Evolutionary conservation across 2,113 vertebrate genomes (phyloP), one percentile per base, ranked within the genome.

Genomic region (Dasypus novemcinctus): DNA sequence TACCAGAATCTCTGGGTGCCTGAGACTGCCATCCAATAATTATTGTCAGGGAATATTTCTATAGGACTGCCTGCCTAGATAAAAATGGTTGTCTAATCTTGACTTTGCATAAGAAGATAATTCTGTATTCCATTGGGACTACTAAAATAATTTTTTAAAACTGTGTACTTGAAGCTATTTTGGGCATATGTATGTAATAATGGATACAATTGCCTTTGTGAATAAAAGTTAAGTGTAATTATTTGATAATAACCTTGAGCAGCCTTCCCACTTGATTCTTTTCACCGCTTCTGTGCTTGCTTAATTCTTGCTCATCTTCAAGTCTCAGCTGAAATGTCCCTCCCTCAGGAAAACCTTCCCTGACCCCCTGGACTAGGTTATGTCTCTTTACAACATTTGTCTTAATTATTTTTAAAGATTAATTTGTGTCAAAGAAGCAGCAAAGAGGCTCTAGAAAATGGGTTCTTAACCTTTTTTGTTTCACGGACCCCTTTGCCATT

Each of bases 61-160:
- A 8, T 68, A 82, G 74, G 4, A 38, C 54, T 57, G 14, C 14
- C 20, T 75, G 33, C 64, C 41, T 86, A 66, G 49, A 33, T 46
- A 81, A 81, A 88, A 80, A 84, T 61, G 68, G 79, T 66, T 43
- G 6, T 80, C 69, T 71, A 54, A 90, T 80, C 46, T 90, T 33
- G 18, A 81, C 92, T 91, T 94, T 95, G n/a, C 81, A 72, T 84
- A 49, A 86, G 94, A 89, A 88, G 86, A 78, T n/a, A 85, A 79
- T 86, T 88, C n/a, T 89, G 61, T 71, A 49, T n/a, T 82, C 78
- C n/a, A 8, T 1, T 57, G 61, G n/a, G 27, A 90, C 94, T 76
- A 33, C 33, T 71, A 94, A 94, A 80, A 79, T 63, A 78, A 91
- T 90, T 66, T 93, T 96, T 82, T 3, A 49, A 82, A 68, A 61